Evolutionary conservation across 2,888 invertebrate species (phyloP).

Genomic region (Prenolepis imparis): DNA sequence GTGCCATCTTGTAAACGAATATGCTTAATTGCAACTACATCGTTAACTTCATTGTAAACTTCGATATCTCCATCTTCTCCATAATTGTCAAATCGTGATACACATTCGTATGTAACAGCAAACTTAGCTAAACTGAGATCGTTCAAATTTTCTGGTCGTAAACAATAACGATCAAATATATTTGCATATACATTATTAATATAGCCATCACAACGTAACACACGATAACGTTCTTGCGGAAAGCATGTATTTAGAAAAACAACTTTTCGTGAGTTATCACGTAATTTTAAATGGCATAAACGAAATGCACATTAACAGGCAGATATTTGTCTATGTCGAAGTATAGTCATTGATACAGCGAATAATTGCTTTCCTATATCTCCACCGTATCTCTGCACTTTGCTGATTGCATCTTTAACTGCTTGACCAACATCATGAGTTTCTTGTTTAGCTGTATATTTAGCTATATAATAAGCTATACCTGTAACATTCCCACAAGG

Average conservation of each 20-base stretch:
- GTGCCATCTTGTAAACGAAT: slow-evolving; percentile 3
- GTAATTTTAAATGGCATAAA: too few species aligned
- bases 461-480: slow-evolving; percentile 4
- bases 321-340: too few species aligned
- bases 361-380: too few species aligned
- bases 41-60: background rate
- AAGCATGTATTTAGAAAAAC: too few species aligned
- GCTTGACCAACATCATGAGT: background rate
- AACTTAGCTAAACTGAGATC: slow-evolving; percentile 11
- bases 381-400: too few species aligned
- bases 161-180: slow-evolving; percentile 18
- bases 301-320: too few species aligned
- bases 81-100: slow-evolving; percentile 4
- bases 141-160: background rate
- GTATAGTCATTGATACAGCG: too few species aligned
- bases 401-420: too few species aligned
- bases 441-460: slow-evolving; percentile 4
- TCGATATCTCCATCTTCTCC: slow-evolving; percentile 1
- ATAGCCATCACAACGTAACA: background rate
- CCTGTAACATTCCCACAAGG: slow-evolving; percentile 2
- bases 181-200: background rate
- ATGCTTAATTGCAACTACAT: background rate
- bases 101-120: background rate
- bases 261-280: too few species aligned
- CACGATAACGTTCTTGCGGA: slow-evolving; percentile 8